phyloP scores from a whole-genome alignment of 1,140 invertebrate species.

The Eulimnadia texana region DNA sequence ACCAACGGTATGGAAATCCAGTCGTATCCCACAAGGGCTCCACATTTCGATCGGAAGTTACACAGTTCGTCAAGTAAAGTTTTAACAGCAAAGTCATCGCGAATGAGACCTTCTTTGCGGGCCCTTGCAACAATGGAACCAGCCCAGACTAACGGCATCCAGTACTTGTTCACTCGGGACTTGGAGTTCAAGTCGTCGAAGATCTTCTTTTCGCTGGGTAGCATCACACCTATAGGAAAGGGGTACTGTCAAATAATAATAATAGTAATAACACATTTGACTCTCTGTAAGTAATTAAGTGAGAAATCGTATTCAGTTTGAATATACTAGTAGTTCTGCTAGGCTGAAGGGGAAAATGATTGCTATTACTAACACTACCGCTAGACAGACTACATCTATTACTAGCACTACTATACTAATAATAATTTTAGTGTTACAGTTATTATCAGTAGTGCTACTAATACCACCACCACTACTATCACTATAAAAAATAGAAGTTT shows the following conservation, averaged over 20 bases:
- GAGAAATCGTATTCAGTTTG: too few relatives aligned
- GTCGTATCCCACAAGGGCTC: constrained; percentile 38
- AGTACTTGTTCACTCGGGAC: constrained; percentile 77
- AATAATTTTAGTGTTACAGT: too few relatives aligned
- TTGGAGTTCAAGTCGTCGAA: constrained; percentile 63
- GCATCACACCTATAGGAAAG: constrained; percentile 47
- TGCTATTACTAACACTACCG: too few relatives aligned
- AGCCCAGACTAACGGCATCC: constrained; percentile 65
- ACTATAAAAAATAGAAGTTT: too few relatives aligned
- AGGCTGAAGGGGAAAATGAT: too few relatives aligned
- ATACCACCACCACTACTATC: too few relatives aligned
- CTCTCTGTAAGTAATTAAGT: not conserved
- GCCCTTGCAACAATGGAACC: constrained; percentile 37
- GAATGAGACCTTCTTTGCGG: constrained; percentile 39
- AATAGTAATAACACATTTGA: not conserved
- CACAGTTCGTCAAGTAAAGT: constrained; percentile 34
- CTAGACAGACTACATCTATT: too few relatives aligned
- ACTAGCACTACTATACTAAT: too few relatives aligned
- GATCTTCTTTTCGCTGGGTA: constrained; percentile 67
- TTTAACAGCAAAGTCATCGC: constrained; percentile 40
- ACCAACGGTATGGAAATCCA: constrained; percentile 44
- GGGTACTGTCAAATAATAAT: too few relatives aligned
- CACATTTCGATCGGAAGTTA: constrained; percentile 32
- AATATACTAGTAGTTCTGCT: too few relatives aligned
- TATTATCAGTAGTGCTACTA: too few relatives aligned